These are phyloP conservation scores for Gasterosteus aculeatus DNA, from an alignment of 2,113 vertebrate species.

Conservation along the genomic window DNA sequence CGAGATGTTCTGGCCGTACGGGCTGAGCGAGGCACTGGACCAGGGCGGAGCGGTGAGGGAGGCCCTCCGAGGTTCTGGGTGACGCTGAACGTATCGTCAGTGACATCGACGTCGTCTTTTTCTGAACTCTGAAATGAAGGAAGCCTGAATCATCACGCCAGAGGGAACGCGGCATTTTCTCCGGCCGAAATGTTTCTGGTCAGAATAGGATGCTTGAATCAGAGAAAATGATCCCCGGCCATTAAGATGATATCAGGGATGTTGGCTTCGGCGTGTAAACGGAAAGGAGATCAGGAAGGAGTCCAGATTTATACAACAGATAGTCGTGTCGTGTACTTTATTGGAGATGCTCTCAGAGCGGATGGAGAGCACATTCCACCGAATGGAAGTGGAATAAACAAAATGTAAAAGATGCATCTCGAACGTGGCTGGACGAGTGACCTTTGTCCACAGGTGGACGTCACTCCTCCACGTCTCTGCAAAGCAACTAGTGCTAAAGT, in stretches of 20 bases:
- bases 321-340: slow-evolving; percentile 4
- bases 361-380: neutral
- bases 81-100: slow-evolving; percentile 92
- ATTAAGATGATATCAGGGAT: slow-evolving; percentile 62
- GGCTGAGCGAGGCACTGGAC: slow-evolving; percentile 90
- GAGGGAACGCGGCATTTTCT: neutral
- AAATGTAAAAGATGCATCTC: neutral
- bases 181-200: neutral
- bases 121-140: slow-evolving; percentile 85
- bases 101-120: slow-evolving; percentile 95
- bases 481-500: too few species aligned
- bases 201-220: slow-evolving; percentile 42
- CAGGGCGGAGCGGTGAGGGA: slow-evolving; percentile 88
- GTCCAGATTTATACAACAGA: slow-evolving; percentile 53
- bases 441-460: too few species aligned
- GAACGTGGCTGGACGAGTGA: too few species aligned
- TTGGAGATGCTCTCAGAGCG: neutral
- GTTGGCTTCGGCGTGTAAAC: slow-evolving; percentile 57
- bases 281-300: slow-evolving; percentile 45
- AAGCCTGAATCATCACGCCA: slow-evolving; percentile 6
- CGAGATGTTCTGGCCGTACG: slow-evolving; percentile 32
- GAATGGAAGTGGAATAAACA: neutral
- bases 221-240: slow-evolving; percentile 40
- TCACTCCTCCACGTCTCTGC: too few species aligned
- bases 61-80: slow-evolving; percentile 82